These are phyloP conservation scores for Cinara cedri DNA, from an alignment of 2,888 invertebrate species.

Conservation along the genomic window DNA sequence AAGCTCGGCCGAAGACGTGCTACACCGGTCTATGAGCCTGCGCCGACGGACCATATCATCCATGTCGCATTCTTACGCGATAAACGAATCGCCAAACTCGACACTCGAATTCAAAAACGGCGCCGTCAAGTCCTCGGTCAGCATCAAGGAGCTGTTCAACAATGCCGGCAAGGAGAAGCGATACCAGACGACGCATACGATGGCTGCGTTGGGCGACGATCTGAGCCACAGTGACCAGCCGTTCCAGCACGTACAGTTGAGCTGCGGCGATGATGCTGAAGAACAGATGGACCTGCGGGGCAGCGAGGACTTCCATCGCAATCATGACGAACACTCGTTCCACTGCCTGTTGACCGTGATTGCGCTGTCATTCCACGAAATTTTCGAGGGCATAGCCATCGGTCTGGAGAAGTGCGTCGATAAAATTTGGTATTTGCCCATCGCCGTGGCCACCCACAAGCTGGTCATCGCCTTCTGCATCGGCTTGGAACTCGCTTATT, in stretches of 20 bases:
- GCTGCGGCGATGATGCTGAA: conserved; percentile 32
- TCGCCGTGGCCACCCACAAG: conserved; percentile 73
- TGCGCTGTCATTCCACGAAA: conserved; percentile 73
- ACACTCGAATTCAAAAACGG: conserved; percentile 51
- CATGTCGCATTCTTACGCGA: conserved; percentile 61
- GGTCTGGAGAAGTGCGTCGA: conserved; percentile 73
- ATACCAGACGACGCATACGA: not conserved
- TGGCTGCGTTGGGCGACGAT: not conserved
- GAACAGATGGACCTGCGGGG: conserved; percentile 53
- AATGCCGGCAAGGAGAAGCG: conserved; percentile 52
- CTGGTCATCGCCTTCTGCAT: conserved; percentile 73
- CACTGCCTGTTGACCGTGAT: conserved; percentile 70
- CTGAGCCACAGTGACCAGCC: conserved; percentile 29
- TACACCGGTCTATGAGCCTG: conserved; percentile 68
- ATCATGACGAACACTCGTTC: conserved; percentile 61
- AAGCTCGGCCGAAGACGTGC: conserved; percentile 62
- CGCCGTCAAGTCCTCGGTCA: conserved; percentile 59
- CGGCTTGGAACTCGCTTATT: conserved; percentile 70
- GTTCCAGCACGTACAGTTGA: not conserved
- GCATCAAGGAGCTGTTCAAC: conserved; percentile 61
- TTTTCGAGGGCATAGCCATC: conserved; percentile 78
- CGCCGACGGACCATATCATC: conserved; percentile 63
- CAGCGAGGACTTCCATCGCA: conserved; percentile 41
- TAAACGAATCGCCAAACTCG: conserved; percentile 54
- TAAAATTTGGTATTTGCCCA: conserved; percentile 71